Evolutionary conservation across 1,140 invertebrate genomes (phyloP), one percentile per base, ranked within the genome.

Genomic region (Diuraphis noxia): DNA sequence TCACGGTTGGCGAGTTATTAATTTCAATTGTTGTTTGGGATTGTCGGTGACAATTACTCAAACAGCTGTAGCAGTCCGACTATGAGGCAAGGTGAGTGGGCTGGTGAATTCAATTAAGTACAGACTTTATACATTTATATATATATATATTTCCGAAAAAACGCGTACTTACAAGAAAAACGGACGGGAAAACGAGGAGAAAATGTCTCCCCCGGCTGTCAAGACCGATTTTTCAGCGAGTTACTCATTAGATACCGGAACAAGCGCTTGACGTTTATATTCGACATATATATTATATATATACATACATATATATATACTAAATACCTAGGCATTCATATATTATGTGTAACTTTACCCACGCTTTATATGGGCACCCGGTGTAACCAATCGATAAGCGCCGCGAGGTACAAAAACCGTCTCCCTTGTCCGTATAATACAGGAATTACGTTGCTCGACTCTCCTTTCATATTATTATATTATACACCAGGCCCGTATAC

Each of bases 1-100:
- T 34, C 17, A 17, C n/a, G 56, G 56, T 72, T 23, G 36, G 38
- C 8, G 79, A n/a, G 38, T 81, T 81, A 81, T 81, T 81, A 81
- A 81, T 81, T 81, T 81, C 79, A 81, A 81, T 81, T 81, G 79
- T 81, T 40, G 79, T 81, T 81, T 23, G 36, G 36, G 38, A 38
- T 38, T 81, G 79, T 81, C 79, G 34, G 79, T 38, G 38, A 81
- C 79, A 81, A 81, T 81, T 81, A 81, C 79, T 81, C 79, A 81
- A 81, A 36, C 77, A 36, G 34, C 21, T 17, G 19, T 21, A 19
- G 21, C 77, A 36, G 79, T 40, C 7, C 56, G 3, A 34, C n/a
- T 13, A 72, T 36, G 21, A 10, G 79, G 34, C 36, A 23, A 81
- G 79, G 9, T 4, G 79, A 38, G 9, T 0, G 36, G 36, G 79